These are phyloP conservation scores for Chinchilla lanigera DNA, from an alignment of 2,113 vertebrate species.

Conservation along the genomic window DNA sequence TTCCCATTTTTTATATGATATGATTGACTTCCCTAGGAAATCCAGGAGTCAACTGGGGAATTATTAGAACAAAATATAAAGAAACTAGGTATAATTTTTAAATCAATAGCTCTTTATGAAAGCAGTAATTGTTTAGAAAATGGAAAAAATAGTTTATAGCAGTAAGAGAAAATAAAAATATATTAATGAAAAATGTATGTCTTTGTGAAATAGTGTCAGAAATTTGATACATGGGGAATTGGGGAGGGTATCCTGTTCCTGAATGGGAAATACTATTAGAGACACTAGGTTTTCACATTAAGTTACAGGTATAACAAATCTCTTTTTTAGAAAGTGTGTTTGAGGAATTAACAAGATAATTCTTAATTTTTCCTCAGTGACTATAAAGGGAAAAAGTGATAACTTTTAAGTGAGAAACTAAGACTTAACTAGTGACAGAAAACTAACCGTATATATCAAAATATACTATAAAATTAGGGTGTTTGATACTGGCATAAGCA, in stretches of 20 bases:
- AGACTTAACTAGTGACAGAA: neutral
- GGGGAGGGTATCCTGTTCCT: neutral
- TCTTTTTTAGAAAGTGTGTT: neutral
- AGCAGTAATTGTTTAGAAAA: slow-evolving; percentile 45
- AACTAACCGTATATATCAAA: neutral
- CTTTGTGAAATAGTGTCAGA: neutral
- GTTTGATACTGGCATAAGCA: neutral
- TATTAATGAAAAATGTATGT: neutral
- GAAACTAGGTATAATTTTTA: slow-evolving; percentile 42
- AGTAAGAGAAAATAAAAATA: slow-evolving; percentile 5
- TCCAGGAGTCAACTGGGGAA: slow-evolving; percentile 42
- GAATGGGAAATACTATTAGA: neutral
- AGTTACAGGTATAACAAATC: neutral
- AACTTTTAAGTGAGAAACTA: slow-evolving; percentile 31
- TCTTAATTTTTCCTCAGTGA: slow-evolving; percentile 43
- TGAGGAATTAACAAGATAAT: slow-evolving; percentile 32
- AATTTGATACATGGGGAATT: neutral
- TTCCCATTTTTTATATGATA: neutral
- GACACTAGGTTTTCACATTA: neutral
- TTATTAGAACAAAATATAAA: slow-evolving; percentile 27
- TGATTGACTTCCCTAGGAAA: slow-evolving; percentile 27
- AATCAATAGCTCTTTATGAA: slow-evolving; percentile 42
- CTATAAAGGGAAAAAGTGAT: slow-evolving; percentile 28
- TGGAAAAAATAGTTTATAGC: neutral
- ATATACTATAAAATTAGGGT: neutral